Conservation (phyloP, 23 tunicate species). For the Aplidium turbinatum region DNA sequence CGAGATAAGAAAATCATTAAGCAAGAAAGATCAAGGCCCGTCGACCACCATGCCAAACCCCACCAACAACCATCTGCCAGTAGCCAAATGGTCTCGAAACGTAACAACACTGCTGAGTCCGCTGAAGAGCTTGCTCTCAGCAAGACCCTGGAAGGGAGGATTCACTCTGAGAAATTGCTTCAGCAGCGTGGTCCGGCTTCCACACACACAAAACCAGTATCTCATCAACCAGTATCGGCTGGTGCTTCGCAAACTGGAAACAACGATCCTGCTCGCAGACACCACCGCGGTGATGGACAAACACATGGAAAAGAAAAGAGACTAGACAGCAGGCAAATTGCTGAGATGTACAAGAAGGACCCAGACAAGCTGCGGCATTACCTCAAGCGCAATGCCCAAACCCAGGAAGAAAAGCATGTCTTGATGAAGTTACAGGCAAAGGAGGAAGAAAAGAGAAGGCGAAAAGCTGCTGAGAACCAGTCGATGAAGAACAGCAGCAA, state of each 20-base stretch:
- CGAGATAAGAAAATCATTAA: neutral
- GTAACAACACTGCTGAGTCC: neutral
- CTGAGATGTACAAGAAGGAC: constrained; percentile 54
- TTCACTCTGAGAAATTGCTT: constrained; percentile 28
- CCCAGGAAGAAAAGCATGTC: constrained; percentile 58
- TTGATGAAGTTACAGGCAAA: constrained; percentile 44
- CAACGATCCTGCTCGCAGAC: constrained; percentile 29
- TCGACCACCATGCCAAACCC: constrained; percentile 1
- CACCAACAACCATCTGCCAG: constrained; percentile 12
- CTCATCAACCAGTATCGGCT: constrained; percentile 1
- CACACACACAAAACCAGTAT: neutral
- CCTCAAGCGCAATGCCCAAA: constrained; percentile 56
- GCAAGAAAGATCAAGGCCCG: no score
- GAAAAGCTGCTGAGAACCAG: constrained; percentile 38
- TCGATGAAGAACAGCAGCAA: neutral
- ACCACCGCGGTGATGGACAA: constrained; percentile 17
- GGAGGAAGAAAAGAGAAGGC: constrained; percentile 57
- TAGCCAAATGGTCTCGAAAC: neutral
- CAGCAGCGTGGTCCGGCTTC: neutral
- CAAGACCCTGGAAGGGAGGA: constrained; percentile 46
- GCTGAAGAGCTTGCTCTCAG: constrained; percentile 9
- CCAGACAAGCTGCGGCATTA: constrained; percentile 55
- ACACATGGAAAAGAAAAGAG: neutral
- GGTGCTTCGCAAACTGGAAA: constrained; percentile 4
- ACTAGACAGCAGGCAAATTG: constrained; percentile 32